These are phyloP conservation scores for Autographa pulchrina DNA, from an alignment of 2,888 invertebrate genomes.

Conservation along the genomic window DNA sequence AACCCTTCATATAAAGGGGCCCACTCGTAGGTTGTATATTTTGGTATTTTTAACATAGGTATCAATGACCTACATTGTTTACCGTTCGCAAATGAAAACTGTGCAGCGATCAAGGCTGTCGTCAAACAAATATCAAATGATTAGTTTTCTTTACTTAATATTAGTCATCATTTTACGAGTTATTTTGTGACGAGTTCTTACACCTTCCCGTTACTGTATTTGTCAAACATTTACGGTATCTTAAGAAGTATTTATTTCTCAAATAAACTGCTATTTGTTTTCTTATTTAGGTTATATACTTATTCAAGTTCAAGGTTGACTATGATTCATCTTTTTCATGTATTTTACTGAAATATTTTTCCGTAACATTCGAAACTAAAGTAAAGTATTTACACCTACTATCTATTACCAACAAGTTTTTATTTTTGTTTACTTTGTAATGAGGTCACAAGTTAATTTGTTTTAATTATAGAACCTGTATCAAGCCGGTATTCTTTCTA, in stretches of 20 bases:
- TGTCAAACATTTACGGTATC: neutral
- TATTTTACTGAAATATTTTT: no score
- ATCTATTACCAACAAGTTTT: no score
- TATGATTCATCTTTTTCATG: neutral
- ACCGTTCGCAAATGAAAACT: neutral
- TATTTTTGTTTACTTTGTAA: no score
- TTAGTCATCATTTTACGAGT: neutral
- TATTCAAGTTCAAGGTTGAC: neutral
- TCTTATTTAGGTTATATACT: neutral
- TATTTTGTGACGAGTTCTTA: neutral
- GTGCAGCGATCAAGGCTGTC: conserved; percentile 10
- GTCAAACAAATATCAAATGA: neutral
- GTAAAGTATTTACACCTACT: no score
- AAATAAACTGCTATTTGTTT: neutral
- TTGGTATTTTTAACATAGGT: neutral
- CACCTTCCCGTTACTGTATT: neutral
- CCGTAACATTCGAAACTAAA: no score
- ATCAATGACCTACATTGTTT: conserved; percentile 19
- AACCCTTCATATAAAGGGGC: no score
- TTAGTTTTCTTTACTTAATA: neutral
- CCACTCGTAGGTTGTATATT: no score
- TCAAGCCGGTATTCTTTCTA: neutral
- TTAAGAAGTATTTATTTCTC: neutral
- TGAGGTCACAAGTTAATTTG: no score
- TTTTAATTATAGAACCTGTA: neutral